A percentile compares a stretch with the other conserved stretches of the same genome.
Evolutionary conservation across 2,113 vertebrate genomes (phyloP).

Genomic region (Nasalis larvatus): DNA sequence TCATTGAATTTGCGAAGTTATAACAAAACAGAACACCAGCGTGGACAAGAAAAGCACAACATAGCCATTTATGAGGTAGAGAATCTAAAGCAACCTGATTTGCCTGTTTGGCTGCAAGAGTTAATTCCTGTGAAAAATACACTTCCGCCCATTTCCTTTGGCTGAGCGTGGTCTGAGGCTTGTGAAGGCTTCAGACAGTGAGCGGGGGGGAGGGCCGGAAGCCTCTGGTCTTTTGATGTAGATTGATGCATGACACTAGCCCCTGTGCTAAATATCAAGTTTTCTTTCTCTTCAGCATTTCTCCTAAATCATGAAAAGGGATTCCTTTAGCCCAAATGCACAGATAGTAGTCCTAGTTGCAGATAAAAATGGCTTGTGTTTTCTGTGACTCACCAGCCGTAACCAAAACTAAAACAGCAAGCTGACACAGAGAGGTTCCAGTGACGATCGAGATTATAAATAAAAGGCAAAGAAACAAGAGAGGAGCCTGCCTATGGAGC

Average conservation of each 20-base stretch:
- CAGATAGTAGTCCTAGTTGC: conserved; percentile 38
- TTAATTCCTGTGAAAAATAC: conserved; percentile 63
- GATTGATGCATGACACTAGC: conserved; percentile 66
- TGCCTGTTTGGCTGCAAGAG: conserved; percentile 27
- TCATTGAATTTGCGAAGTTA: conserved; percentile 48
- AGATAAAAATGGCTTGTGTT: conserved; percentile 61
- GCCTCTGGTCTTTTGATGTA: conserved; percentile 71
- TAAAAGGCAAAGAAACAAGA: conserved; percentile 15
- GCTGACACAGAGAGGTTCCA: not conserved
- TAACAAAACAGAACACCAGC: conserved; percentile 32
- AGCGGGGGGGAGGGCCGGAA: conserved; percentile 10
- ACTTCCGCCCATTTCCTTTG: conserved; percentile 56
- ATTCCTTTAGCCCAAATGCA: conserved; percentile 61
- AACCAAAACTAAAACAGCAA: conserved; percentile 58
- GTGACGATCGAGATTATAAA: not conserved
- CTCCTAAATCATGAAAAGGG: conserved; percentile 59
- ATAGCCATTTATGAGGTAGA: not conserved
- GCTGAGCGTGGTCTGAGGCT: not conserved
- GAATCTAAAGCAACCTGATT: not conserved
- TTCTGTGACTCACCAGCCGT: not conserved
- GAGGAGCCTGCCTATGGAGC: not conserved
- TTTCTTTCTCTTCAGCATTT: conserved; percentile 36
- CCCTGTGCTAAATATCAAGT: conserved; percentile 59
- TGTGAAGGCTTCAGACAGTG: conserved; percentile 32
- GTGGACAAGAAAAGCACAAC: not conserved